A percentile compares a stretch with the other conserved stretches of the same genome.
These are phyloP conservation scores for Ahaetulla prasina DNA, from an alignment of 2,113 vertebrate species.

Conservation along the genomic window DNA sequence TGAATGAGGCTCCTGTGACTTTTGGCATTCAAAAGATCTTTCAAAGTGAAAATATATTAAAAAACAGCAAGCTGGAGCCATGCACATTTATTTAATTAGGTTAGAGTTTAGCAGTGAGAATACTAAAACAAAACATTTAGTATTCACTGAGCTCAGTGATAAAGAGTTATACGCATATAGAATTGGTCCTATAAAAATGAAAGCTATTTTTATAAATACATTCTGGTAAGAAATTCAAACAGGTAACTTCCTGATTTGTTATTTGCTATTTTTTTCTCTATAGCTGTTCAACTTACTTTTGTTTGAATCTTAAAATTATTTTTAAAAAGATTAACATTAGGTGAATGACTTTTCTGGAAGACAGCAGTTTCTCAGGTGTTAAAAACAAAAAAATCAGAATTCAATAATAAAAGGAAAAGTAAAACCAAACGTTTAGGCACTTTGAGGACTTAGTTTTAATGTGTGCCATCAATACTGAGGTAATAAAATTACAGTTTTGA, in stretches of 20 bases:
- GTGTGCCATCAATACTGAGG: slow-evolving; percentile 67
- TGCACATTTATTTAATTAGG: slow-evolving; percentile 19
- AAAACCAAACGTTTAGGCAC: slow-evolving; percentile 69
- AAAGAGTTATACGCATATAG: slow-evolving; percentile 14
- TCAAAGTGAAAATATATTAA: slow-evolving; percentile 8
- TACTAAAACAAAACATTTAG: background rate
- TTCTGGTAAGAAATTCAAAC: slow-evolving; percentile 15
- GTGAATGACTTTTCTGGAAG: slow-evolving; percentile 62
- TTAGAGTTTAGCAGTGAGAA: background rate
- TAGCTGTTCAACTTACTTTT: slow-evolving; percentile 3
- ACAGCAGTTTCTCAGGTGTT: slow-evolving; percentile 62
- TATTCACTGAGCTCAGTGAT: slow-evolving; percentile 16
- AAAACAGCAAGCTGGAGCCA: slow-evolving; percentile 13
- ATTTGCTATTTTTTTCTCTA: background rate
- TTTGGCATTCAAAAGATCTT: slow-evolving; percentile 4
- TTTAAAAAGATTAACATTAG: slow-evolving; percentile 46
- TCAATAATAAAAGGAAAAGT: slow-evolving; percentile 53
- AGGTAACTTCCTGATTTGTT: too few species aligned
- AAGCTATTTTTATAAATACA: slow-evolving; percentile 21
- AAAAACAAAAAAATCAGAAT: slow-evolving; percentile 56
- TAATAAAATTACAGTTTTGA: slow-evolving; percentile 46
- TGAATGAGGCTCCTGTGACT: background rate
- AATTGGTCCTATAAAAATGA: slow-evolving; percentile 18
- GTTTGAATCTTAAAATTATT: background rate
- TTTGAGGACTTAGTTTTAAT: slow-evolving; percentile 66